Evolutionary conservation across 2,888 invertebrate species (phyloP).

Genomic region (Nomada ruficornis): DNA sequence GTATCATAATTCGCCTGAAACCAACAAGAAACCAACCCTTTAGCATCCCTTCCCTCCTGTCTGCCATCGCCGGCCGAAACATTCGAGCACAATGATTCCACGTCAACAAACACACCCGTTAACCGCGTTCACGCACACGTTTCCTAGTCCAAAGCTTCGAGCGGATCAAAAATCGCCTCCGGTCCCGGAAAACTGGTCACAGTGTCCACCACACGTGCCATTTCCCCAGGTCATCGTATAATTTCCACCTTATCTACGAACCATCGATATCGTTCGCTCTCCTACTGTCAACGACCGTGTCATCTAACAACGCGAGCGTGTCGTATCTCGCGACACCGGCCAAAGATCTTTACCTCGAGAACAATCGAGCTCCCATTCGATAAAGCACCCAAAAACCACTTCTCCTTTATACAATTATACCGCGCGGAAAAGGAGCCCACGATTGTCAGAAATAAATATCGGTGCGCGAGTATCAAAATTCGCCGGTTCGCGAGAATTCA

Average conservation of each 20-base stretch:
- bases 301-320: slow-evolving; percentile 15
- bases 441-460: slow-evolving; percentile 29
- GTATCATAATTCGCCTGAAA: slow-evolving; percentile 79
- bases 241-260: neutral
- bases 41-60: neutral
- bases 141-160: neutral
- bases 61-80: neutral
- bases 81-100: neutral
- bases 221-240: neutral
- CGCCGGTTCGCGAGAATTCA: slow-evolving; percentile 9
- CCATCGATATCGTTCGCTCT: neutral
- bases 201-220: neutral
- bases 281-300: slow-evolving; percentile 18
- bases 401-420: neutral
- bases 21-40: neutral
- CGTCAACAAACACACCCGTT: neutral
- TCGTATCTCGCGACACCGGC: neutral
- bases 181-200: neutral
- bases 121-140: neutral
- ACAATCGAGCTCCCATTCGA: no score
- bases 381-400: no score
- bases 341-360: neutral
- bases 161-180: neutral
- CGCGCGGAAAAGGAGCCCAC: neutral
- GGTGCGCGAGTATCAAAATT: neutral